Evolutionary conservation across 1,140 invertebrate species (phyloP).

Genomic region (Drosophila parvula): DNA sequence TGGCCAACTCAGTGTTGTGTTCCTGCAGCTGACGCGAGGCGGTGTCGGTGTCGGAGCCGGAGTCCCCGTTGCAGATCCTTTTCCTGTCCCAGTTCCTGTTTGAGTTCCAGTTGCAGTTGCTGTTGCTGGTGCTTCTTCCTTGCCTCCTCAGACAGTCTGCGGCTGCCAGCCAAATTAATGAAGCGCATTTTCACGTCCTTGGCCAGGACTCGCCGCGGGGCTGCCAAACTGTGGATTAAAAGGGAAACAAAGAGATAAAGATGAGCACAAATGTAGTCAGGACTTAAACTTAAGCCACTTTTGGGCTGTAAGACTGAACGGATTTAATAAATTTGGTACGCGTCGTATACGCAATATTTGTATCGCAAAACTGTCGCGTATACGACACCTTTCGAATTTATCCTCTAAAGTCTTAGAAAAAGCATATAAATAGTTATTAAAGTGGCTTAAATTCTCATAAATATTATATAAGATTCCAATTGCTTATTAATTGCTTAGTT

Average conservation of each 20-base stretch:
- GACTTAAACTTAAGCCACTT: not conserved
- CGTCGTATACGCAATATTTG: not conserved
- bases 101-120: conserved; percentile 21
- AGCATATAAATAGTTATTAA: too few species aligned
- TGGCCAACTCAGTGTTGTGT: conserved; percentile 53
- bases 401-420: too few species aligned
- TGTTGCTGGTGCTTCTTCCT: conserved; percentile 8
- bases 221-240: conserved; percentile 24
- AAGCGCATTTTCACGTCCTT: conserved; percentile 59
- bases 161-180: conserved; percentile 62
- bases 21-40: conserved; percentile 55
- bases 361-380: not conserved
- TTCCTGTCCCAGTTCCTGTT: conserved; percentile 44
- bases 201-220: conserved; percentile 34
- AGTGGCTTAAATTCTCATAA: not conserved
- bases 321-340: not conserved
- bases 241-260: not conserved
- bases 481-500: not conserved
- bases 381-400: not conserved
- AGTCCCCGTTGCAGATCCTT: conserved; percentile 29
- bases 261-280: conserved; percentile 25
- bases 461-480: not conserved
- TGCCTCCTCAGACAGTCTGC: conserved; percentile 43
- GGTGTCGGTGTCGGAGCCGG: conserved; percentile 1
- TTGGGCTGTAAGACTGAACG: too few species aligned